Evolutionary conservation across 2,888 invertebrate genomes (phyloP).

Genomic region (Lacanobia oleracea): DNA sequence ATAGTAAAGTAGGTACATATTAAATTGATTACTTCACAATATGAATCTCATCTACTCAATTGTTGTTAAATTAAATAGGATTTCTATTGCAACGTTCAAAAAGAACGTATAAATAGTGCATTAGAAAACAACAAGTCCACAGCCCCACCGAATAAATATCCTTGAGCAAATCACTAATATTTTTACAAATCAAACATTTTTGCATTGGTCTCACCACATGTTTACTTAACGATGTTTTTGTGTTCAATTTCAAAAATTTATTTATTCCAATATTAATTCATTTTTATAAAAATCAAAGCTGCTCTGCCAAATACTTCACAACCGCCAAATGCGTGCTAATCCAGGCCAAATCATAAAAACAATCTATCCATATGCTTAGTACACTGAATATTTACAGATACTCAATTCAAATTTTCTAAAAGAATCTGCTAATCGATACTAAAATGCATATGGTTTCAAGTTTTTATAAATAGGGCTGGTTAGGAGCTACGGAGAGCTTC

Average conservation of each 20-base stretch:
- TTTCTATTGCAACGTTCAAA: constrained; percentile 27
- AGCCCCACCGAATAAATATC: constrained; percentile 33
- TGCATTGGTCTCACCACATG: neutral
- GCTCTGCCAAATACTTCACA: neutral
- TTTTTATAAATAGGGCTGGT: no score
- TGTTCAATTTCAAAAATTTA: neutral
- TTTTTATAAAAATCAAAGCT: neutral
- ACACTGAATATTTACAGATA: no score
- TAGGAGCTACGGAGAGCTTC: no score
- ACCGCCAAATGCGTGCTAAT: neutral
- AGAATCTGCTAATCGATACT: no score
- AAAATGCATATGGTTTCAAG: no score
- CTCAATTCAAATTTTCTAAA: no score
- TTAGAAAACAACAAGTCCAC: constrained; percentile 11
- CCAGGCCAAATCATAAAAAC: no score
- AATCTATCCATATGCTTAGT: no score
- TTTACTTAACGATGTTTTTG: neutral
- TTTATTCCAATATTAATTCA: neutral
- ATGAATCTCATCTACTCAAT: constrained; percentile 30
- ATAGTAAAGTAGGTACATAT: constrained; percentile 44
- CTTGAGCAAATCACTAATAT: neutral
- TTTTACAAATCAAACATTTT: neutral
- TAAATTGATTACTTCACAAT: constrained; percentile 48
- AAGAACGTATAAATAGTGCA: constrained; percentile 9
- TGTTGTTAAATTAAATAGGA: constrained; percentile 9